Evolutionary conservation across 1,140 invertebrate species (phyloP).

Genomic region (Papilio machaon): DNA sequence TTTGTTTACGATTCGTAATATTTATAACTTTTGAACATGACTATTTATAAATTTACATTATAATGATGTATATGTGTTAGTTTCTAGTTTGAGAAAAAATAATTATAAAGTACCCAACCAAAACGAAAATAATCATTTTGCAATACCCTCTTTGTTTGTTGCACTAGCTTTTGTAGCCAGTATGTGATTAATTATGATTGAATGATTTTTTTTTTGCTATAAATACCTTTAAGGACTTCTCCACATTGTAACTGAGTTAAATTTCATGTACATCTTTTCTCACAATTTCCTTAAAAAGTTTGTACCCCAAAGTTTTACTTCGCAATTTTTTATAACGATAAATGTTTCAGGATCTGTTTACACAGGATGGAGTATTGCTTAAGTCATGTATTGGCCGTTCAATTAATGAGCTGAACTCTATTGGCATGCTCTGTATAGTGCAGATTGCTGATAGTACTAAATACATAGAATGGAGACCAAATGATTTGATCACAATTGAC

Average conservation of each 20-base stretch:
- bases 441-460: conserved; percentile 77
- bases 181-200: no score
- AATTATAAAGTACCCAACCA: not conserved
- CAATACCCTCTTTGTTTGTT: conserved; percentile 13
- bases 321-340: no score
- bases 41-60: not conserved
- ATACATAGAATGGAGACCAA: conserved; percentile 91
- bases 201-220: no score
- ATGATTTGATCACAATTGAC: conserved; percentile 87
- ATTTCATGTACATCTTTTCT: no score
- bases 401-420: conserved; percentile 83
- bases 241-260: no score
- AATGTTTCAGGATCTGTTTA: conserved; percentile 81
- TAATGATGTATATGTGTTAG: not conserved
- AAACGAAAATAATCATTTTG: not conserved
- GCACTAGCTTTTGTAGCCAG: not conserved
- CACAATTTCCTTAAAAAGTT: no score
- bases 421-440: conserved; percentile 84
- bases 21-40: not conserved
- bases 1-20: not conserved
- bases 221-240: no score
- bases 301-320: no score
- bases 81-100: not conserved
- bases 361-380: conserved; percentile 85
- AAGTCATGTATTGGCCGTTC: conserved; percentile 82